These are phyloP conservation scores for Artibeus lituratus DNA, from an alignment of 2,797 vertebrate genomes.

Conservation along the genomic window DNA sequence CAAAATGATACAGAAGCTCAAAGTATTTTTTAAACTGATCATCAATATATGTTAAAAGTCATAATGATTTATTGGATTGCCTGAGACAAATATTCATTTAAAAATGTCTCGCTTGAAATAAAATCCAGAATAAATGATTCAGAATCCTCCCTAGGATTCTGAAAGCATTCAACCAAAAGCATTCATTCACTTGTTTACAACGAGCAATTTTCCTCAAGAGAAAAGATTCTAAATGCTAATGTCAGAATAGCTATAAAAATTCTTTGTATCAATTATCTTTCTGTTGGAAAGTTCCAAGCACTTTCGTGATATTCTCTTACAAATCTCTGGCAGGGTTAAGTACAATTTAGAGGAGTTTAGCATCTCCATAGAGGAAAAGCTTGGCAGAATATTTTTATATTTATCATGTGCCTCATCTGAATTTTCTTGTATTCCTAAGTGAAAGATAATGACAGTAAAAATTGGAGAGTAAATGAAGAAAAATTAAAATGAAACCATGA, in stretches of 20 bases:
- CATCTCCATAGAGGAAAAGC: neutral
- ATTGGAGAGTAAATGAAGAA: neutral
- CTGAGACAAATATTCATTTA: neutral
- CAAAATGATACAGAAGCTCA: neutral
- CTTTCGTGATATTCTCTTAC: neutral
- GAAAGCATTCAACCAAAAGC: neutral
- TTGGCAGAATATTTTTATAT: neutral
- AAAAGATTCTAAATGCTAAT: neutral
- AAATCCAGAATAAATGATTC: neutral
- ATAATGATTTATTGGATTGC: neutral
- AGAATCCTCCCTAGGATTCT: neutral
- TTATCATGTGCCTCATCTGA: neutral
- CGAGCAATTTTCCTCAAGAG: neutral
- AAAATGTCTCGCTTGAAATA: neutral
- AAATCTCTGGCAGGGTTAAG: neutral
- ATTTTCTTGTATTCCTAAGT: neutral
- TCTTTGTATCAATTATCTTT: neutral
- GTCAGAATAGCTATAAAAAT: neutral
- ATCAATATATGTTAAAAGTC: neutral
- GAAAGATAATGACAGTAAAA: neutral
- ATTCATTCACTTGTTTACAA: neutral
- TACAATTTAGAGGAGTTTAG: neutral
- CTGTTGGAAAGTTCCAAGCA: neutral
- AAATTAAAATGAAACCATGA: neutral
- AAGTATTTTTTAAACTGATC: neutral